Evolutionary conservation across 2,888 invertebrate species (phyloP).

Genomic region (Polyploca ridens): DNA sequence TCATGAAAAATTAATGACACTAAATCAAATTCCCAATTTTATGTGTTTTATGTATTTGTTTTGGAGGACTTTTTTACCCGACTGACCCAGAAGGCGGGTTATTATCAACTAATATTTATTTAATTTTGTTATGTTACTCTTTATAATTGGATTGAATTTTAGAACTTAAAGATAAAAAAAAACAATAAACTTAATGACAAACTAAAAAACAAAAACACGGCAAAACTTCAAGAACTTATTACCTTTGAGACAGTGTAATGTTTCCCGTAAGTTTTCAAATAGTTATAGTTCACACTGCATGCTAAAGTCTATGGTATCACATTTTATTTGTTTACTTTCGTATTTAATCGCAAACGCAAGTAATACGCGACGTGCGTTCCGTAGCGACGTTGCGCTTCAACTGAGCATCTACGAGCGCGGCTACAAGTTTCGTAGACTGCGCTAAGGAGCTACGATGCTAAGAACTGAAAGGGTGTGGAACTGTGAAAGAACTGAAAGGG

Average conservation of each 20-base stretch:
- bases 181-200: not conserved
- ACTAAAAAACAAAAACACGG: not conserved
- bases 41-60: too few relatives aligned
- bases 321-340: constrained; percentile 56
- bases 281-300: constrained; percentile 38
- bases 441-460: constrained; percentile 27
- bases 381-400: constrained; percentile 45
- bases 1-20: too few relatives aligned
- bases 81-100: too few relatives aligned
- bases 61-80: too few relatives aligned
- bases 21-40: too few relatives aligned
- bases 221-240: constrained; percentile 6
- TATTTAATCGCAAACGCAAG: constrained; percentile 26
- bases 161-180: not conserved
- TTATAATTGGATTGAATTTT: too few relatives aligned
- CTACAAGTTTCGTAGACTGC: constrained; percentile 24
- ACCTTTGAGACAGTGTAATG: constrained; percentile 1
- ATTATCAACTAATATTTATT: too few relatives aligned
- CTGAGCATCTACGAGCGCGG: constrained; percentile 43
- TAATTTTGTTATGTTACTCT: too few relatives aligned
- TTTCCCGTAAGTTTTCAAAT: constrained; percentile 25
- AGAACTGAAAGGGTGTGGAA: constrained; percentile 9
- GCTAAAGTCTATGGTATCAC: constrained; percentile 44
- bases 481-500: constrained; percentile 1
- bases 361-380: constrained; percentile 40